Evolutionary conservation across 2,888 invertebrate genomes (phyloP).

Genomic region (Nephrotoma flavescens): DNA sequence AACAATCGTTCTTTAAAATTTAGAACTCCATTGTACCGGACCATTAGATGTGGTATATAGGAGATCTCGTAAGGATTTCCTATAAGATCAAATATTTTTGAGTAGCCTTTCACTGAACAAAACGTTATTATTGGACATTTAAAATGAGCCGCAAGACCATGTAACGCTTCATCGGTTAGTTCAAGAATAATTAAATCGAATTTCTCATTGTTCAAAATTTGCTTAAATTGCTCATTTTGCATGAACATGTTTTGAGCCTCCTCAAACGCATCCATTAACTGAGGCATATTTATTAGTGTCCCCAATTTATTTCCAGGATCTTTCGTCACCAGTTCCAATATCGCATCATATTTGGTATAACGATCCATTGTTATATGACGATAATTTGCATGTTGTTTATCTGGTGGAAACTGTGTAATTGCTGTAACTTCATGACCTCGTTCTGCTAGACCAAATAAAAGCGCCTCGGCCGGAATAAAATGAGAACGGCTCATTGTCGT

Average conservation of each 20-base stretch:
- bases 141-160: conserved; percentile 25
- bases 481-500: background rate
- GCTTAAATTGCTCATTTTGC: conserved; percentile 13
- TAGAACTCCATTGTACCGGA: background rate
- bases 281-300: background rate
- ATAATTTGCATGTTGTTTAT: background rate
- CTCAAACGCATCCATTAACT: background rate
- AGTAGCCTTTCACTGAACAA: background rate
- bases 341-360: background rate
- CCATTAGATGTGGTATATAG: background rate
- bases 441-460: background rate
- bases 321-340: background rate
- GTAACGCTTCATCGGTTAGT: conserved; percentile 22
- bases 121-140: conserved; percentile 18
- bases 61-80: background rate
- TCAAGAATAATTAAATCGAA: conserved; percentile 26
- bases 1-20: background rate
- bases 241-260: conserved; percentile 8
- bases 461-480: background rate
- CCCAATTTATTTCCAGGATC: background rate
- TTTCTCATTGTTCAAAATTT: conserved; percentile 14
- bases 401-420: background rate
- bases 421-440: background rate
- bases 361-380: background rate
- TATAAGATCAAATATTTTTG: background rate